These are phyloP conservation scores for Thelaira solivaga DNA, from an alignment of 2,888 invertebrate genomes.

Conservation along the genomic window DNA sequence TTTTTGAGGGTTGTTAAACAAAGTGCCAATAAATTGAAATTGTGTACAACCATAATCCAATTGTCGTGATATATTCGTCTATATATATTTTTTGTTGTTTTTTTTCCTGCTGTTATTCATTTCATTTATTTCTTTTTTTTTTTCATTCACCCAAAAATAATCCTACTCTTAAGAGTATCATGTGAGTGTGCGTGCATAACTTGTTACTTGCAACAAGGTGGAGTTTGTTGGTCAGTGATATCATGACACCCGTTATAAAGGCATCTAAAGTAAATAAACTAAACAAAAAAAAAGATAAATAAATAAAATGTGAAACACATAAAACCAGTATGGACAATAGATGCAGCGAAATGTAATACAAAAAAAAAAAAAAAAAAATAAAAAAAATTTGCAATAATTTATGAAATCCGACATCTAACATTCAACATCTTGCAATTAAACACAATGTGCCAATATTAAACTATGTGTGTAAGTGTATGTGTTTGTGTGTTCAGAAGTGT, in stretches of 20 bases:
- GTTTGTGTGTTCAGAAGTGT: background rate
- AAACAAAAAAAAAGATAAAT: too few relatives aligned
- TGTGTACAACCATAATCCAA: constrained; percentile 17
- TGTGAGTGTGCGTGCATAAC: constrained; percentile 33
- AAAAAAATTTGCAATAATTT: constrained; percentile 39
- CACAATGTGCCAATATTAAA: background rate
- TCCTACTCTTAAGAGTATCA: constrained; percentile 19
- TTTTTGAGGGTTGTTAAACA: background rate
- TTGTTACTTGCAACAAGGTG: constrained; percentile 48
- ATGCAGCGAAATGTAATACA: constrained; percentile 1
- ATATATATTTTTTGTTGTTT: background rate
- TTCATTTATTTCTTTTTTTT: background rate
- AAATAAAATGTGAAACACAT: constrained; percentile 38
- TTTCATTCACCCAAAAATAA: constrained; percentile 1
- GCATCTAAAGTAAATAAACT: constrained; percentile 32
- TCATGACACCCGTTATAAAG: constrained; percentile 60
- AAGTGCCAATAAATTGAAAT: constrained; percentile 41
- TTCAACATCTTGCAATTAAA: constrained; percentile 48
- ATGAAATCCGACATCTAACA: constrained; percentile 54
- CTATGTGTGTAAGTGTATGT: background rate
- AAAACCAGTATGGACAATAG: constrained; percentile 50
- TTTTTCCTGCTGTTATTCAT: background rate
- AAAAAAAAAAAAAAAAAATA: background rate
- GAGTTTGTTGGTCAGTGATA: constrained; percentile 61
- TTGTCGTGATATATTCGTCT: constrained; percentile 5